Evolutionary conservation across 2,888 invertebrate species (phyloP), one percentile per base, ranked within the genome.

Genomic region (Andrena flavipes): DNA sequence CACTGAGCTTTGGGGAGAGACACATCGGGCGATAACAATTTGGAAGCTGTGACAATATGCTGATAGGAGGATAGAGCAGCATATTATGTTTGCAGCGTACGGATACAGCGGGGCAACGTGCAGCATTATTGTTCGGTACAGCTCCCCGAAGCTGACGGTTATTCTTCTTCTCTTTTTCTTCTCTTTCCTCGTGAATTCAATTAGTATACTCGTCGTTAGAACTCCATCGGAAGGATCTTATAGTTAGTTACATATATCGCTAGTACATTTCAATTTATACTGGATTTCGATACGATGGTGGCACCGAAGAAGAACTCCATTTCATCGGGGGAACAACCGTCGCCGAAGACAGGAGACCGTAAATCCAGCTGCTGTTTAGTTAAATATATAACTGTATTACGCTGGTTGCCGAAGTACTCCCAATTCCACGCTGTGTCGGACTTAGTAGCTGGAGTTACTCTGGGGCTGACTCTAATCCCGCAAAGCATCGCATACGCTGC

Each of bases 401-500:
- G 94, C 89, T 97, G 97, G 98, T 94, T 97, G 82, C 95, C 96
- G 29, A 94, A 94, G 72, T 98, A 98, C 94, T 95, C 95, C 74
- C 95, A 96, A 87, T 94, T 95, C 83, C 95, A 96, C 84, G 96
- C 97, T 0, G 93, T 97, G 74, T 96, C 97, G 3, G 99, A 99
- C 95, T 91, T 97, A 71, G 97, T 99, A 87, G 98, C 98, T 16
- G 99, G 99, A 51, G 92, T 98, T 65, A 98, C 99, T 1, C 95
- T 99, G 10, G 98, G 98, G 0, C 95, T 99, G 71, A 99, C 98
- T 4, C 96, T 99, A 92, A 98, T 99, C 90, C 99, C 99, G 5
- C 98, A 98, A 94, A 98, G 98, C 89, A 97, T 99, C 89, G 99
- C 98, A 16, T 98, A 98, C 94, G 98, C 98, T 51, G 95, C 97